A percentile compares a stretch with the other conserved stretches of the same genome.
These are phyloP conservation scores for Eulemur rubriventer DNA, from an alignment of 2,797 vertebrate genomes.

Conservation along the genomic window DNA sequence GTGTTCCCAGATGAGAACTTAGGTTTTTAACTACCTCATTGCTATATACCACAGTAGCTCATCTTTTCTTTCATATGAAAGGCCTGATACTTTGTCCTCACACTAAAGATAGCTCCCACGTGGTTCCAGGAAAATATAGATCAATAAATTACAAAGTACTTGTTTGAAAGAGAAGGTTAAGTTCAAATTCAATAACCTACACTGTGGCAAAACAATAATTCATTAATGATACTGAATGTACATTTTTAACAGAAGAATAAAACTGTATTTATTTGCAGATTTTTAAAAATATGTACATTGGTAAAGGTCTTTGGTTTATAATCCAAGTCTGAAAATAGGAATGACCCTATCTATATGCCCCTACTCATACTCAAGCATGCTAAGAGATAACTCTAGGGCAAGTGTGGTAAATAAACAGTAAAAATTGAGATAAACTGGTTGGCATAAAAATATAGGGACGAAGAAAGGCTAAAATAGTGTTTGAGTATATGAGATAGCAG, in stretches of 20 bases:
- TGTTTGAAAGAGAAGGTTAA: conserved; percentile 56
- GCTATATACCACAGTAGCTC: neutral
- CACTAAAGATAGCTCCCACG: neutral
- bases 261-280: neutral
- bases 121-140: conserved; percentile 46
- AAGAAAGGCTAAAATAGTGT: neutral
- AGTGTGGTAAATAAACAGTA: neutral
- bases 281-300: neutral
- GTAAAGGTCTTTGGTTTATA: neutral
- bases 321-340: neutral
- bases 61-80: conserved; percentile 31
- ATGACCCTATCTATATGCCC: neutral
- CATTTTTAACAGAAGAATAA: neutral
- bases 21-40: neutral
- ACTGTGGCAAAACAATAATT: neutral
- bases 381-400: neutral
- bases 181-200: conserved; percentile 1
- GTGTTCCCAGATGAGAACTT: neutral
- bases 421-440: neutral
- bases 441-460: neutral
- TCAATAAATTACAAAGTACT: conserved; percentile 73
- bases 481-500: neutral
- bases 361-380: neutral
- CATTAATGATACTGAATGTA: neutral
- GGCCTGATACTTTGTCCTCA: conserved; percentile 40